Evolutionary conservation across 1,140 invertebrate genomes (phyloP).

Genomic region (Copidosoma floridanum): DNA sequence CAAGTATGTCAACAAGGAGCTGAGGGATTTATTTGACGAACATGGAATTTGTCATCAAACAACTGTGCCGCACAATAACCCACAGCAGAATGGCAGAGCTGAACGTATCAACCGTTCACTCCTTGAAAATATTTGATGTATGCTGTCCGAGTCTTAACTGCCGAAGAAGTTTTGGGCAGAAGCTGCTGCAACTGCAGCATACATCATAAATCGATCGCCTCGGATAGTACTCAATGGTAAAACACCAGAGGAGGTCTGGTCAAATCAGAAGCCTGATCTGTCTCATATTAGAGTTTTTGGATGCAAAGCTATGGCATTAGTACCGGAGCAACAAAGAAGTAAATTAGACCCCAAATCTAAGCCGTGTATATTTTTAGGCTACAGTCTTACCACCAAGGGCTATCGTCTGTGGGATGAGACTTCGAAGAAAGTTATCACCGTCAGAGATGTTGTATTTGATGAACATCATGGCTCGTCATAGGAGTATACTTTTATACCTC

Average conservation of each 20-base stretch:
- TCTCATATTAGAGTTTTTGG: conserved; percentile 48
- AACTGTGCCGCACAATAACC: conserved; percentile 37
- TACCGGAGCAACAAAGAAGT: conserved; percentile 39
- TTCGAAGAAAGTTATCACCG: not conserved
- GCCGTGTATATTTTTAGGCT: conserved; percentile 45
- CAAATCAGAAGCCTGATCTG: conserved; percentile 34
- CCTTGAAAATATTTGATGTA: conserved; percentile 27
- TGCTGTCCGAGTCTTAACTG: conserved; percentile 38
- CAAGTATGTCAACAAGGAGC: conserved; percentile 43
- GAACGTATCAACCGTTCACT: conserved; percentile 39
- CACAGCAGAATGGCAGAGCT: conserved; percentile 51
- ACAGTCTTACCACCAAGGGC: conserved; percentile 38
- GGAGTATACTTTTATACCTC: too few relatives aligned
- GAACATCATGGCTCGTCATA: too few relatives aligned
- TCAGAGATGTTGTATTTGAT: not conserved
- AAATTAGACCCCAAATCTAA: conserved; percentile 43
- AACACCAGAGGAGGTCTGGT: conserved; percentile 41
- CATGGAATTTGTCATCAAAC: conserved; percentile 25
- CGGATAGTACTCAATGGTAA: conserved; percentile 19
- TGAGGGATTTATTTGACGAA: conserved; percentile 28
- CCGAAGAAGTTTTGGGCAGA: conserved; percentile 32
- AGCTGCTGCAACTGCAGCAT: conserved; percentile 28
- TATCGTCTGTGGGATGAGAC: conserved; percentile 33
- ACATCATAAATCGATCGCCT: conserved; percentile 29
- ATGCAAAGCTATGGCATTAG: conserved; percentile 38